Evolutionary conservation across 92 coral and sea anemone species (phyloP), one percentile per base, ranked within the genome.

Genomic region (Muricea muricata): DNA sequence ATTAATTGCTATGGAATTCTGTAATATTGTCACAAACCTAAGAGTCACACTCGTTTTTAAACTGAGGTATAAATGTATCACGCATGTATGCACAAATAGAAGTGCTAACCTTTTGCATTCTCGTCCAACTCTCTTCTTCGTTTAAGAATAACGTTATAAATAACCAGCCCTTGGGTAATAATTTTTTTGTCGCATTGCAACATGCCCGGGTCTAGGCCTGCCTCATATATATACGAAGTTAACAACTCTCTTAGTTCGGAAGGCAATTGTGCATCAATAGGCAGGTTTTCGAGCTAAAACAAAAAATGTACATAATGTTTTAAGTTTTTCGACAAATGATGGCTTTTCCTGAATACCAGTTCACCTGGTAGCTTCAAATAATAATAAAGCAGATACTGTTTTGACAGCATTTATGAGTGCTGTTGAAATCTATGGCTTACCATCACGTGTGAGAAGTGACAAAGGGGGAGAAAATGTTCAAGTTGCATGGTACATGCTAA

Each of bases 261-360:
- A 42, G 8, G 7, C 50, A 42, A 42, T 14, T n/a, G n/a, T 7
- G 50, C n/a, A n/a, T n/a, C n/a, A n/a, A n/a, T n/a, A n/a, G n/a
- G n/a, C 8, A 42, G 50, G 50, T 42, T 42, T 14, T 42, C 50
- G 8, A 42, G 50, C 50, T 42, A 14, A 42, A 42, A n/a, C n/a
- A n/a, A n/a, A n/a, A n/a, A n/a, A n/a, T n/a, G n/a, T n/a, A n/a
- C n/a, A n/a, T n/a, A n/a, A n/a, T n/a, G n/a, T n/a, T n/a, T n/a
- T n/a, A n/a, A n/a, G n/a, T n/a, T n/a, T n/a, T n/a, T n/a, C n/a
- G n/a, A n/a, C n/a, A n/a, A n/a, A n/a, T n/a, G 79, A 41, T 73
- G 79, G 79, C 32, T 73, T 73, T 73, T 39, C 79, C 79, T 42
- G 79, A 34, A 23, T 73, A 23, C 47, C 50, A 4, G 50, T 52